These are phyloP conservation scores for Onychomys leucogaster DNA, from an alignment of 2,797 vertebrate genomes.

Conservation along the genomic window DNA sequence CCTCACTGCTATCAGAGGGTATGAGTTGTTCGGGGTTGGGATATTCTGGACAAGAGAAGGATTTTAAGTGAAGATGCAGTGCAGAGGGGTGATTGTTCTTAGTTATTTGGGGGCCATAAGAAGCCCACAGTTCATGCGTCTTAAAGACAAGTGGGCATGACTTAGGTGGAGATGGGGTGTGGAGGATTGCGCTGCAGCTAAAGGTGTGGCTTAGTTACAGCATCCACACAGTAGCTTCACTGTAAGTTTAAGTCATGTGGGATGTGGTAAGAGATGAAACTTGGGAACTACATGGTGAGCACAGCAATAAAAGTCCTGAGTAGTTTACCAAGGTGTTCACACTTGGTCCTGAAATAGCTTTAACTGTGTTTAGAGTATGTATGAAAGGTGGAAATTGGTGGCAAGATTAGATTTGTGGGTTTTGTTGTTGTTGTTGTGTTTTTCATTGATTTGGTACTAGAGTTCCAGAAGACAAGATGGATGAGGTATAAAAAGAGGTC, in stretches of 20 bases:
- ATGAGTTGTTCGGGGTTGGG: neutral
- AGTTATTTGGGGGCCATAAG: neutral
- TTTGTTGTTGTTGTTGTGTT: neutral
- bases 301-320: neutral
- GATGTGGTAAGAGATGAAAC: neutral
- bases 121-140: neutral
- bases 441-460: neutral
- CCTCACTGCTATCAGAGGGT: neutral
- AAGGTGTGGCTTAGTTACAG: neutral
- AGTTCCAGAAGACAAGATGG: neutral
- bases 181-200: neutral
- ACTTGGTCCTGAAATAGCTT: neutral
- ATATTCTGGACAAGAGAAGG: neutral
- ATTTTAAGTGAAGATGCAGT: neutral
- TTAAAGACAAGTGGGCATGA: neutral
- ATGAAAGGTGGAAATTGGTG: neutral
- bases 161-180: neutral
- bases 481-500: neutral
- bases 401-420: constrained; percentile 17
- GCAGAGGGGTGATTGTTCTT: neutral
- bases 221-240: neutral
- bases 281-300: neutral
- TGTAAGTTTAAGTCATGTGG: neutral
- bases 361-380: neutral
- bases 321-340: constrained; percentile 4